These are phyloP conservation scores for Rhodophaea formosa DNA, from an alignment of 2,888 invertebrate genomes.

Conservation along the genomic window DNA sequence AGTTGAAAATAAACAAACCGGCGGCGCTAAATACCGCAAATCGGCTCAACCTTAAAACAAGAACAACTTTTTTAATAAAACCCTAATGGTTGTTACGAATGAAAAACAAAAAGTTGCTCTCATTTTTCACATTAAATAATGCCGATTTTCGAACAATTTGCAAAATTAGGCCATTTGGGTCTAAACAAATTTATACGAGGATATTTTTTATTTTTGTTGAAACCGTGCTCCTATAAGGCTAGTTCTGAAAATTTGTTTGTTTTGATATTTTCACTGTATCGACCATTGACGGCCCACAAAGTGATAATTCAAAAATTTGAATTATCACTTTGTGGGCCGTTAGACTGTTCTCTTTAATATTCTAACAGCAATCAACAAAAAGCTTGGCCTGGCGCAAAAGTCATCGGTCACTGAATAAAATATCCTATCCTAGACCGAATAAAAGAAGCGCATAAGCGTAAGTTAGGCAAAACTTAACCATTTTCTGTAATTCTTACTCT, in stretches of 20 bases:
- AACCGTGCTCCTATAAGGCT: background rate
- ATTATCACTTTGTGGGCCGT: too few relatives aligned
- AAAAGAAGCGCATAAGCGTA: too few relatives aligned
- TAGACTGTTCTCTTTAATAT: too few relatives aligned
- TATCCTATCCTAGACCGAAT: too few relatives aligned
- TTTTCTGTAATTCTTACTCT: too few relatives aligned
- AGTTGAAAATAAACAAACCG: conserved; percentile 28
- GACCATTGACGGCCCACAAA: too few relatives aligned
- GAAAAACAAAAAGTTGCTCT: conserved; percentile 28
- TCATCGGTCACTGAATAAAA: too few relatives aligned
- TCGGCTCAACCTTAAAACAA: conserved; percentile 22
- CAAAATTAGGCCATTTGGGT: conserved; percentile 22
- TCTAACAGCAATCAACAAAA: too few relatives aligned
- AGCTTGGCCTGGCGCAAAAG: too few relatives aligned
- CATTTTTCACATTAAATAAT: conserved; percentile 27
- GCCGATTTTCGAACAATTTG: conserved; percentile 20
- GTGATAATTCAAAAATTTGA: too few relatives aligned
- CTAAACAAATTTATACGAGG: conserved; percentile 5
- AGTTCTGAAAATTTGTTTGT: background rate
- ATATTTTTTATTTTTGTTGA: background rate
- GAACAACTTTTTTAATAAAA: conserved; percentile 41
- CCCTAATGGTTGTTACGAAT: conserved; percentile 26
- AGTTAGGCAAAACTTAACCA: too few relatives aligned
- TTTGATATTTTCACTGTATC: background rate
- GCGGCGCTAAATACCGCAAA: conserved; percentile 24